Conservation (phyloP, 1,140 invertebrate species). For the Sycophila sp. region DNA sequence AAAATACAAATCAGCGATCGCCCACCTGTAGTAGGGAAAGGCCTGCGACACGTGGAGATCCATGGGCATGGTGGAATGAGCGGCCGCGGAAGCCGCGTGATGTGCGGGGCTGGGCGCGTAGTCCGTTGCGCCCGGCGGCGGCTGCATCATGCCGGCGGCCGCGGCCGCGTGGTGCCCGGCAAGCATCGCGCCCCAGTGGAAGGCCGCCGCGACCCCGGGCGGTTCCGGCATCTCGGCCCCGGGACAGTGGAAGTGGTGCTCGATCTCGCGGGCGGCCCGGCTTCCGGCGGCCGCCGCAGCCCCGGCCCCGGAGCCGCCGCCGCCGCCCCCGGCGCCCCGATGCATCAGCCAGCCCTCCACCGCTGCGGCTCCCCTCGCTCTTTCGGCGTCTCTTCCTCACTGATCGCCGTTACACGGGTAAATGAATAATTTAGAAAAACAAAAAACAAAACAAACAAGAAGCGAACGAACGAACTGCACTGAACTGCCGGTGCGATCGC, state of each 20-base stretch:
- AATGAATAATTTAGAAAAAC: too few species aligned
- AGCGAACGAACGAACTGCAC: neutral
- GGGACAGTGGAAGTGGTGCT: constrained; percentile 61
- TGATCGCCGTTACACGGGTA: too few species aligned
- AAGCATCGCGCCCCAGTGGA: constrained; percentile 63
- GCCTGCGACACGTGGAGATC: constrained; percentile 88
- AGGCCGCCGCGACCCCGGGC: constrained; percentile 50
- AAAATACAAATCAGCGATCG: neutral
- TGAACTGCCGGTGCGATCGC: neutral
- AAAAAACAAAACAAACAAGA: too few species aligned
- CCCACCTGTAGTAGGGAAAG: constrained; percentile 86
- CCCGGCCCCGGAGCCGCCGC: constrained; percentile 50
- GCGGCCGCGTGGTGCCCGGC: constrained; percentile 65
- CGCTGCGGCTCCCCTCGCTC: constrained; percentile 42
- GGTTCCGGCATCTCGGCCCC: constrained; percentile 59
- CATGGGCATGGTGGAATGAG: constrained; percentile 78
- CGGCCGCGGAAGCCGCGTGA: constrained; percentile 52
- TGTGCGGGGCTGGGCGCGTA: constrained; percentile 68
- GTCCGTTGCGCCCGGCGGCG: constrained; percentile 59
- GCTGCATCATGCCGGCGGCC: constrained; percentile 72
- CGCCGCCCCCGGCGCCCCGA: constrained; percentile 61
- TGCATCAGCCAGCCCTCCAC: constrained; percentile 68
- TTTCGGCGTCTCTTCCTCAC: constrained; percentile 8
- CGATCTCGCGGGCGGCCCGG: constrained; percentile 60
- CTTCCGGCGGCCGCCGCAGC: constrained; percentile 41